Evolutionary conservation across 2,888 invertebrate species (phyloP), one percentile per base, ranked within the genome.

Genomic region (Frankliniella intonsa): DNA sequence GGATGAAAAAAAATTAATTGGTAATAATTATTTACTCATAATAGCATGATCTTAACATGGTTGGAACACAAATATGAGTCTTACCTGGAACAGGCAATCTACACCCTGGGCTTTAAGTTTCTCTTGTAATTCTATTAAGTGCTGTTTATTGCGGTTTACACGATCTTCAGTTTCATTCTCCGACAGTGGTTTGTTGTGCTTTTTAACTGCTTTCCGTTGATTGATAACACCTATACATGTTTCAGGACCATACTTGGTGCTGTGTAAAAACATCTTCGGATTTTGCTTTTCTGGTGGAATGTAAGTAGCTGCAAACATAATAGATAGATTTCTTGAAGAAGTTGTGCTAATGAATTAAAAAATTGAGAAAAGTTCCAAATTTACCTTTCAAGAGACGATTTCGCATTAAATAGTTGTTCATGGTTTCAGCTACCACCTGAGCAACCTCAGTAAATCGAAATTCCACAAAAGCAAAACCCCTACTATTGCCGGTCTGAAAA

Each of bases 391-490:
- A 88, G 62, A 97, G 89, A 87, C 95, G 93, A 84, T 97, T 94
- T 86, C 95, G 97, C 97, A 99, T 97, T 0, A 99, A 89, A 88
- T 99, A 99, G 88, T 98, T 98, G 87, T 99, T 94, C 98, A 99
- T 99, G 0, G 97, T 94, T 84, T 97, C 95, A 0, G 98, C 97
- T 5, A 95, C 98, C 85, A 98, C 93, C 89, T 97, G 91, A 0
- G 97, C 99, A 0, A 98, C 98, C 83, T 94, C 93, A 22, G 93
- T 91, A 84, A 93, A 90, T 83, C 89, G 88, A 87, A 99, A 99
- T 88, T 98, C 95, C 1, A 99, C 91, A 88, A 94, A 99, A 0
- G 94, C 99, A 89, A 91, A 97, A 0, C 98, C 97, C 87, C 94
- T 95, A 82, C 94, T 94, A 83, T 91, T 92, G 0, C 97, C 97